phyloP scores from a whole-genome alignment of 2,113 vertebrate species.

The Sinosuthora webbiana region DNA sequence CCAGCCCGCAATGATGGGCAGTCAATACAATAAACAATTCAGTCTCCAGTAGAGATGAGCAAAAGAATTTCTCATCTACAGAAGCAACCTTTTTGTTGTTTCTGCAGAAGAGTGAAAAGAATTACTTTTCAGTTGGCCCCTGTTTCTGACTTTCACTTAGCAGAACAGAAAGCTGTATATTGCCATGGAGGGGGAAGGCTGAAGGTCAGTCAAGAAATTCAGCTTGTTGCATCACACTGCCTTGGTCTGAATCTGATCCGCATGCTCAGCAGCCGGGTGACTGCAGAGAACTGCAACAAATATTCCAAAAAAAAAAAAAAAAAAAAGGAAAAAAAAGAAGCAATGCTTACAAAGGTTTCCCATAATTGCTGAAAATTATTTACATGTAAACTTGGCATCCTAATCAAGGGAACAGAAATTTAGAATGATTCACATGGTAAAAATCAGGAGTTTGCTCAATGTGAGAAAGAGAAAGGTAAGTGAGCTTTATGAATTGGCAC shows the following conservation, averaged over 20 bases:
- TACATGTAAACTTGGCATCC: neutral
- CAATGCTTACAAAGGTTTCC: neutral
- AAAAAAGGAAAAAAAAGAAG: neutral
- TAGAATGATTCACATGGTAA: neutral
- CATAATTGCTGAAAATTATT: neutral
- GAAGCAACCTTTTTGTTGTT: slow-evolving; percentile 8
- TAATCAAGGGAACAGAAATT: neutral
- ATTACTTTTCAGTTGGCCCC: neutral
- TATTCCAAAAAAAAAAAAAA: neutral
- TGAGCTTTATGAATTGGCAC: slow-evolving; percentile 10
- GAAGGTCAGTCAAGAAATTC: slow-evolving; percentile 43
- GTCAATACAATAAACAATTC: slow-evolving; percentile 67
- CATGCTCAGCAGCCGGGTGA: neutral
- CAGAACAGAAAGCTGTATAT: slow-evolving; percentile 2
- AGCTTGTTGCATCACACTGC: neutral
- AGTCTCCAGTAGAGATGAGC: slow-evolving; percentile 7
- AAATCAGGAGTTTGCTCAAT: neutral
- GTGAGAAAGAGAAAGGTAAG: neutral
- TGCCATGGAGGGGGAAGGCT: neutral
- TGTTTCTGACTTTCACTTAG: neutral
- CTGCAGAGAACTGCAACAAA: neutral
- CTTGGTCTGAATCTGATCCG: neutral
- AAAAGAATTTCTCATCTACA: slow-evolving; percentile 49
- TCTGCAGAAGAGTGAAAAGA: slow-evolving; percentile 30
- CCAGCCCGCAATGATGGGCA: slow-evolving; percentile 55